Percentiles rank a stretch among this genome's conserved stretches.
Conservation (phyloP, 2,797 vertebrate species). For the Echeneis naucrates region DNA sequence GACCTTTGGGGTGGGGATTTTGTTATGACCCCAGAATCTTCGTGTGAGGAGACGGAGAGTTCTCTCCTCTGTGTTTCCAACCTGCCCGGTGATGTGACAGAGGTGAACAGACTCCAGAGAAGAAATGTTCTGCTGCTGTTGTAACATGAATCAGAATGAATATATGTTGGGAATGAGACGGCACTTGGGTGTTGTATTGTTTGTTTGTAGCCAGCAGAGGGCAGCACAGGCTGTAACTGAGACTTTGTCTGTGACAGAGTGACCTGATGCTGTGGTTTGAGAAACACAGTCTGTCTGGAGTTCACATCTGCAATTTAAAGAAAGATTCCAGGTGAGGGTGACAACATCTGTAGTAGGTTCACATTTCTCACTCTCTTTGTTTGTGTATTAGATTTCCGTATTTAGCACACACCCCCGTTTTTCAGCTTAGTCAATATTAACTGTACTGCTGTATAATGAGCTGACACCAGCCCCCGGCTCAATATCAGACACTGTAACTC, state of each 20-base stretch:
- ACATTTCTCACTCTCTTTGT: background rate
- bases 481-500: too few species aligned
- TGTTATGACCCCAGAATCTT: conserved; percentile 33
- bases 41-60: background rate
- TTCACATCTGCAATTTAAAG: conserved; percentile 51
- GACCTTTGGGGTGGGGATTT: background rate
- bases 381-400: background rate
- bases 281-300: conserved; percentile 62
- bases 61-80: conserved; percentile 55
- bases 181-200: background rate
- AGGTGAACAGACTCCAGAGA: conserved; percentile 59
- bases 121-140: background rate
- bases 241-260: conserved; percentile 40
- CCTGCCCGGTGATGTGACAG: conserved; percentile 54
- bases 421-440: background rate
- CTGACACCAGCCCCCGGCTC: too few species aligned
- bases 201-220: conserved; percentile 42
- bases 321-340: conserved; percentile 61
- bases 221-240: conserved; percentile 24
- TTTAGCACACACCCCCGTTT: background rate
- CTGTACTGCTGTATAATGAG: too few species aligned
- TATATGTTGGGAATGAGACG: background rate
- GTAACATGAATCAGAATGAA: background rate
- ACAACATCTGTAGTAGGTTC: too few species aligned
- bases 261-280: conserved; percentile 69